Conservation (phyloP, 2,113 vertebrate genomes). For the Daubentonia madagascariensis region DNA sequence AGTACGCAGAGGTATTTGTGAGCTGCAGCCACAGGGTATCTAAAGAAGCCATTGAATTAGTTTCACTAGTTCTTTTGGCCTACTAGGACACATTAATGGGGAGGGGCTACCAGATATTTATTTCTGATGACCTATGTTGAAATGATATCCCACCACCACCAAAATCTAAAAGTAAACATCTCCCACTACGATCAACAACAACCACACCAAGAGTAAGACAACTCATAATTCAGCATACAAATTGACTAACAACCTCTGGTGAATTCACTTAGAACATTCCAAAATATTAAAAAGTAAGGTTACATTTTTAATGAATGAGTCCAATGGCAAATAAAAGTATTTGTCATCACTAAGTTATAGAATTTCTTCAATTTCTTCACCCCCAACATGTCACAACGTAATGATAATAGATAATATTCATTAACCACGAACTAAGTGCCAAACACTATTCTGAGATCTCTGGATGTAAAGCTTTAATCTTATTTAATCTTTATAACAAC, state of each 20-base stretch:
- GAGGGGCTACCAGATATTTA: not conserved
- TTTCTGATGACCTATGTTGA: not conserved
- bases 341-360: not conserved
- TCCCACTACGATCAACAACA: not conserved
- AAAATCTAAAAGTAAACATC: not conserved
- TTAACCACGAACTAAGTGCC: not conserved
- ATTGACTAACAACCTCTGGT: not conserved
- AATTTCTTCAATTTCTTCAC: not conserved
- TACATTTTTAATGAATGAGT: not conserved
- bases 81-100: no score
- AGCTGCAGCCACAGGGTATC: conserved; percentile 60
- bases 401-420: not conserved
- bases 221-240: not conserved
- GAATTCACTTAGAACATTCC: not conserved
- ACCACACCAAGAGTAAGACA: not conserved
- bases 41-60: conserved; percentile 48
- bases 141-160: not conserved
- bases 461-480: not conserved
- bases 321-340: not conserved
- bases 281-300: not conserved
- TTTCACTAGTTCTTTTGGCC: not conserved
- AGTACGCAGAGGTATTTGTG: conserved; percentile 66
- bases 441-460: not conserved
- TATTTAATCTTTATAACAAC: not conserved
- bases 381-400: not conserved